These are phyloP conservation scores for Lampris incognitus DNA, from an alignment of 2,113 vertebrate species.

Conservation along the genomic window DNA sequence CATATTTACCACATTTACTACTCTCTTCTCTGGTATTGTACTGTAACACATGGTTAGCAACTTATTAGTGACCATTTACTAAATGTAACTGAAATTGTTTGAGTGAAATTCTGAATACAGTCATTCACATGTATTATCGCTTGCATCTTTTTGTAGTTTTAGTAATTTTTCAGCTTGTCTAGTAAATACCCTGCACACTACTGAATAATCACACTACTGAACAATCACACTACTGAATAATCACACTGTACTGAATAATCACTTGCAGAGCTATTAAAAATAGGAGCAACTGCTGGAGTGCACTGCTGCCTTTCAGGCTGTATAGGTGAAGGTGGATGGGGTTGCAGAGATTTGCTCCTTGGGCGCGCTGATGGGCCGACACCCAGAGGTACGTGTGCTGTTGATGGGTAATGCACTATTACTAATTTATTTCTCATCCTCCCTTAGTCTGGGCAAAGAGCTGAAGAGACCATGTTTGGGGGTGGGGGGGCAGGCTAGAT, in stretches of 20 bases:
- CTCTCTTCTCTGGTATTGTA: neutral
- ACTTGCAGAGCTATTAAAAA: neutral
- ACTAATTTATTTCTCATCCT: conserved; percentile 92
- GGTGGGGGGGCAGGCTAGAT: conserved; percentile 74
- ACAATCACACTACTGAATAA: too few relatives aligned
- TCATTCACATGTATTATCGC: neutral
- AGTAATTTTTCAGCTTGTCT: neutral
- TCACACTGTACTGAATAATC: too few relatives aligned
- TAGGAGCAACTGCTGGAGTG: conserved; percentile 6
- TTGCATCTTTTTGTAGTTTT: neutral
- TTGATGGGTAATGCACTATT: conserved; percentile 87
- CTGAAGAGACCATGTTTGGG: conserved; percentile 75
- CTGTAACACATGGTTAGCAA: neutral
- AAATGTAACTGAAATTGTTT: neutral
- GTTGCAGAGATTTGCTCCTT: conserved; percentile 25
- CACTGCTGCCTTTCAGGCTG: conserved; percentile 48
- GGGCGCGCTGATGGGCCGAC: conserved; percentile 65
- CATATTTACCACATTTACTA: neutral
- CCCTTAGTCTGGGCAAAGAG: conserved; percentile 85
- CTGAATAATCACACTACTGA: too few relatives aligned
- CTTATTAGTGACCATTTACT: neutral
- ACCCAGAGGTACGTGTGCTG: conserved; percentile 65
- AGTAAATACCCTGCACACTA: too few relatives aligned
- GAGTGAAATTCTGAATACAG: too few relatives aligned
- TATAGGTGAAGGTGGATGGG: conserved; percentile 23